A percentile compares a stretch with the other conserved stretches of the same genome.
Conservation (phyloP, 2,113 vertebrate genomes). For the Periophthalmodon schlosseri region DNA sequence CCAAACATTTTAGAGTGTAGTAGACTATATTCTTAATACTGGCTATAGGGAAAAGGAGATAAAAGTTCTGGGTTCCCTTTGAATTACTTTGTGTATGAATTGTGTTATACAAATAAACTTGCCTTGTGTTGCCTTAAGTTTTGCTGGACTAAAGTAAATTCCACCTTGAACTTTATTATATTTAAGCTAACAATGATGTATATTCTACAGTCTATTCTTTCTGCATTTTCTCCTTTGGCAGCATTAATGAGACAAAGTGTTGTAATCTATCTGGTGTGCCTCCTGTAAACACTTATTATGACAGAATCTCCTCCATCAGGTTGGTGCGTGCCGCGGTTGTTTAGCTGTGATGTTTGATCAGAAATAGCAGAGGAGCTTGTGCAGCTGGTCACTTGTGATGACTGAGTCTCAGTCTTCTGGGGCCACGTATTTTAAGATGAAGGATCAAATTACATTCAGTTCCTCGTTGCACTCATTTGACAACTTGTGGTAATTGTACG, state of each 20-base stretch:
- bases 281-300: background rate
- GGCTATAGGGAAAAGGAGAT: no score
- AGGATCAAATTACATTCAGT: constrained; percentile 22
- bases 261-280: background rate
- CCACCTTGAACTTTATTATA: background rate
- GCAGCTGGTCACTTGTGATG: constrained; percentile 24
- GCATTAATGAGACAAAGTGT: background rate
- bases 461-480: background rate
- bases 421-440: constrained; percentile 40
- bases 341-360: constrained; percentile 32
- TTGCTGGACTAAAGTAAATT: background rate
- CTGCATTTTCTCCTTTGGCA: background rate
- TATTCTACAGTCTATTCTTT: background rate
- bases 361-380: constrained; percentile 40
- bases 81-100: no score
- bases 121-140: background rate
- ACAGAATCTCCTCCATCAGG: background rate
- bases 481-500: background rate
- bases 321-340: constrained; percentile 3
- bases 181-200: background rate
- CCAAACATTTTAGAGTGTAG: no score
- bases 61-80: no score
- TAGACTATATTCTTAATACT: no score
- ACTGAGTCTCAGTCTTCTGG: constrained; percentile 28
- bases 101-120: no score